Conservation (phyloP, 2,888 invertebrate species). For the Isotomurus palustris region DNA sequence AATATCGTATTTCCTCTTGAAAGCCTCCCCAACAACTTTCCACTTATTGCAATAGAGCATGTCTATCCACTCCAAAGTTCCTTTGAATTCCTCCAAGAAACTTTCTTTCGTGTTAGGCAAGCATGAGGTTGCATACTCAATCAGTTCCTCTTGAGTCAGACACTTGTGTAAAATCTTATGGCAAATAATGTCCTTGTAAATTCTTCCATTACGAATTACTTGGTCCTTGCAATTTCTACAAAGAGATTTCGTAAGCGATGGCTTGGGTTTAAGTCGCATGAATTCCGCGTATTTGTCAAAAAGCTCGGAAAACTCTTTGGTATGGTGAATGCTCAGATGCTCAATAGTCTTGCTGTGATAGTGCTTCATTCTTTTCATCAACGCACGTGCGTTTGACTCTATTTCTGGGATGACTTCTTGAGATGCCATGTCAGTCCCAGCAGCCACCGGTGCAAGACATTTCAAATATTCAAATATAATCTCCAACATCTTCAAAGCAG, state of each 20-base stretch:
- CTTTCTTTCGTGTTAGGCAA: conserved; percentile 22
- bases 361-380: no score
- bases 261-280: neutral
- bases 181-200: neutral
- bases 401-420: no score
- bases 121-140: neutral
- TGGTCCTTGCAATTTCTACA: neutral
- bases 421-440: no score
- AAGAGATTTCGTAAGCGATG: neutral
- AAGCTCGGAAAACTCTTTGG: neutral
- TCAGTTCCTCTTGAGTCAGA: neutral
- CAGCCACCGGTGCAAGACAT: no score
- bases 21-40: neutral
- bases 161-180: neutral
- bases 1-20: conserved; percentile 22
- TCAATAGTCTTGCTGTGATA: no score
- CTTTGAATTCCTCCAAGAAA: conserved; percentile 12
- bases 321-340: neutral
- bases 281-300: neutral
- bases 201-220: neutral
- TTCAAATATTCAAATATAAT: neutral
- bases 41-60: neutral
- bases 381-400: no score
- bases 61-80: conserved; percentile 12
- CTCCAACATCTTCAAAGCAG: neutral